These are phyloP conservation scores for Pterostichus madidus DNA, from an alignment of 2,888 invertebrate genomes.

Conservation along the genomic window DNA sequence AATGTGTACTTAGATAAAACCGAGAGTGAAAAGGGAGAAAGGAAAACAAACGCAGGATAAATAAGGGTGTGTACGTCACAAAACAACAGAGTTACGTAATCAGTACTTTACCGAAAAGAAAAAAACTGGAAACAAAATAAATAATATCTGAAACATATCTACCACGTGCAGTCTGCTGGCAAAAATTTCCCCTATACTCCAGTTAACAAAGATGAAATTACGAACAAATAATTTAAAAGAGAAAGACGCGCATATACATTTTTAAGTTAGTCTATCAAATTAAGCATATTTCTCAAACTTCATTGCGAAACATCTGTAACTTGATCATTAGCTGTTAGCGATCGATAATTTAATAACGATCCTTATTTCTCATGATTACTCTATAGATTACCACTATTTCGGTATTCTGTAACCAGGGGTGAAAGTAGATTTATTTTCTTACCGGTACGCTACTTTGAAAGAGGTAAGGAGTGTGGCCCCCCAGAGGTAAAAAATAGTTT, in stretches of 20 bases:
- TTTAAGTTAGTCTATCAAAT: not conserved
- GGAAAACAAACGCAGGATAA: constrained; percentile 47
- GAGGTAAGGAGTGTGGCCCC: too few species aligned
- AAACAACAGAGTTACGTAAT: constrained; percentile 47
- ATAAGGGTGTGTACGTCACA: constrained; percentile 48
- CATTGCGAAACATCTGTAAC: too few species aligned
- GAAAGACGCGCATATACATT: not conserved
- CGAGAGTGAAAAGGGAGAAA: constrained; percentile 46
- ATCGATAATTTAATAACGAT: too few species aligned
- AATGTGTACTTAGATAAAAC: constrained; percentile 49
- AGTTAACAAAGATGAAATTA: not conserved
- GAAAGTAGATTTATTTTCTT: too few species aligned
- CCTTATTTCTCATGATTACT: too few species aligned
- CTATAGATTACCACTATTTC: too few species aligned
- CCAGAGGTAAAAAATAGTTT: too few species aligned
- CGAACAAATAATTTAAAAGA: not conserved
- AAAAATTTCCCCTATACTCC: not conserved
- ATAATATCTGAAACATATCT: constrained; percentile 61
- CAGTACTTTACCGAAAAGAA: constrained; percentile 36
- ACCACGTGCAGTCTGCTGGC: constrained; percentile 45
- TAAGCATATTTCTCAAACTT: too few species aligned
- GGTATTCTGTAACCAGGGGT: too few species aligned
- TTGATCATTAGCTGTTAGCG: too few species aligned
- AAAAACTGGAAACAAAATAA: constrained; percentile 58
- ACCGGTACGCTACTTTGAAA: too few species aligned